phyloP scores from a whole-genome alignment of 2,113 vertebrate species.

The Prunella himalayana region DNA sequence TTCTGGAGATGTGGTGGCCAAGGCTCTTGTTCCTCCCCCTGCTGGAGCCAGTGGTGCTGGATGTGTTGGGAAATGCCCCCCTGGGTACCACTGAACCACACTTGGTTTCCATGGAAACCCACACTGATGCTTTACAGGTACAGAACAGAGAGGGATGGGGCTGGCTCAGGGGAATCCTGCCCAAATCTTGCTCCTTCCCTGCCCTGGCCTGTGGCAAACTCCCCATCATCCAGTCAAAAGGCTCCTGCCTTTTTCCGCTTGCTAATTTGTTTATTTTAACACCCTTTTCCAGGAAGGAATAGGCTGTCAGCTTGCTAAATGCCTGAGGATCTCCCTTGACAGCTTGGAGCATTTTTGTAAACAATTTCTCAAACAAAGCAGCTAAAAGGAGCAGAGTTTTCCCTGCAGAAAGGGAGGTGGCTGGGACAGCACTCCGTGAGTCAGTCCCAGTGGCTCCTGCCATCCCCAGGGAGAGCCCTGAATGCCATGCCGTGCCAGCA shows the following conservation, averaged over 20 bases:
- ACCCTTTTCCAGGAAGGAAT: slow-evolving; percentile 57
- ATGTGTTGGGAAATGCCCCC: slow-evolving; percentile 41
- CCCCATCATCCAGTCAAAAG: not conserved
- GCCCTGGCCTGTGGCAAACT: not conserved
- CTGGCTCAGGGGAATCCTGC: not conserved
- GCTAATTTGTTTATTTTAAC: slow-evolving; percentile 38
- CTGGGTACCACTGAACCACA: not conserved
- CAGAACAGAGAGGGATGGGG: not conserved
- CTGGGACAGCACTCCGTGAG: not conserved
- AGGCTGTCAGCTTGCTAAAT: slow-evolving; percentile 29
- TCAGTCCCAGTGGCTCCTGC: not conserved
- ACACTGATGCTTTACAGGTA: not conserved
- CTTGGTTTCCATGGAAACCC: slow-evolving; percentile 71
- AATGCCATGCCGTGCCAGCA: fast-evolving
- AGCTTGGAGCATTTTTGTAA: slow-evolving; percentile 52
- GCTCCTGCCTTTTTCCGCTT: slow-evolving; percentile 14
- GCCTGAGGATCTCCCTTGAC: slow-evolving; percentile 31
- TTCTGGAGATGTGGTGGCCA: not conserved
- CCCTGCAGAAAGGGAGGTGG: slow-evolving; percentile 5
- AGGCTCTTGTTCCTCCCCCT: not conserved
- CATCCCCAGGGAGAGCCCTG: not conserved
- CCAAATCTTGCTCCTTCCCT: not conserved
- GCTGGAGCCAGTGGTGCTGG: not conserved
- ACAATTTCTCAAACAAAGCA: slow-evolving; percentile 53
- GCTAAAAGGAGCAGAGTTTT: slow-evolving; percentile 19